Evolutionary conservation across 2,113 vertebrate genomes (phyloP), one percentile per base, ranked within the genome.

Genomic region (Cinclus cinclus): DNA sequence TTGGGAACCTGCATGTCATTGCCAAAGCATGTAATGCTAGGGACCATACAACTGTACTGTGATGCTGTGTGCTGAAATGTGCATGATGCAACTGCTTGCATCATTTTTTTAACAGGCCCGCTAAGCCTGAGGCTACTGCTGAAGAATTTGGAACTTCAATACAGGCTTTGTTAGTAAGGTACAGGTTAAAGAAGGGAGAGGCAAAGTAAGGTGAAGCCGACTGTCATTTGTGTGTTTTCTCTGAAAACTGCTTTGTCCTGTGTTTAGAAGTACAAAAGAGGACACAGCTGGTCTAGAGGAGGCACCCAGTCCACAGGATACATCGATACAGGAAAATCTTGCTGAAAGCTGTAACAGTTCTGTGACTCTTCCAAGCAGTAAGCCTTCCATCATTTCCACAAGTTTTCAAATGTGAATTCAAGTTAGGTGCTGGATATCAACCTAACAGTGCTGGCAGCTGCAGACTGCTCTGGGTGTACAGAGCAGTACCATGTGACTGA

Each of bases 311-410:
- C 62, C 35, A 18, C 90, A 70, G 27, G 83, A 39, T 25, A 7
- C 12, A 2, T 24, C 3, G 5, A 10, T 15, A 13, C 59, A 80
- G 53, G 79, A 86, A 33, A 9, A 49, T 8, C 15, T 23, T 44
- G 7, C 62, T 14, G 86, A 49, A 46, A 35, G 33, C 49, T 53
- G 5, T n/a, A 30, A 31, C 25, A 33, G 41, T 56, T 33, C 90
- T 27, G 82, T 63, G 49, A 71, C 16, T 84, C 49, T 28, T 63
- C 44, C 33, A 30, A 46, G 28, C 7, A 96, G 98, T 98, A 78
- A 89, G 94, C 46, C 3, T 69, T 63, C 35, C 24, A 8, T 50
- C 8, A 31, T 62, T 92, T 58, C 23, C 1, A n/a, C 11, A 58
- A 25, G 13, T 18, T 70, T 18, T 12, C 14, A 44, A 47, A 49